Base-by-base conservation (phyloP, 2,797 vertebrate species). In the Halcyon chelicuti region DNA sequence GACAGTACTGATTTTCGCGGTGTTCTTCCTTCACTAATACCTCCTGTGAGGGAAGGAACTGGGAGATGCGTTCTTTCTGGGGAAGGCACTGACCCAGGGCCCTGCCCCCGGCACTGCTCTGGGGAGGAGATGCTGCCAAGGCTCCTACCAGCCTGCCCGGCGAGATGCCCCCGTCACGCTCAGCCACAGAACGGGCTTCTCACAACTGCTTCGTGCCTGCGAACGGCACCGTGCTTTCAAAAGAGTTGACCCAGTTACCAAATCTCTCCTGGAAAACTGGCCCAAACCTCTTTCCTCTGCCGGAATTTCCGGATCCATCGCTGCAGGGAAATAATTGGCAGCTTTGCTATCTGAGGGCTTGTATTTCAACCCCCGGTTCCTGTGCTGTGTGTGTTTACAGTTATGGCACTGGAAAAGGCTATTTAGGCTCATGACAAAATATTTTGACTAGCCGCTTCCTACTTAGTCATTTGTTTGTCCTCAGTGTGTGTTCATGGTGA, bases 371-470 rank as follows among this genome's bases (percentile, higher is more conserved):
- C 44, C 47, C 29, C 68, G 58, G 60, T 55, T 81, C 70, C 35
- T 78, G 6, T 77, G 37, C 37, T 51, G 22, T 70, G 44, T 47
- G 46, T 93, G 52, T 29, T 67, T 92, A 70, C 67, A 89, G 58
- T 74, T 92, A 71, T 9, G 47, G 62, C n/a, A 54, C 18, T 77
- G 37, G 16, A 65, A 85, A 94, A 89, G 75, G 37, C 70, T 85
- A 73, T 75, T 92, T 89, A 86, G 71, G 55, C 47, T 97, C 4
- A 5, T 62, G 77, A 39, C 85, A 95, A 95, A 96, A 83, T 87
- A 82, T 95, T 94, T 92, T 94, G 88, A 95, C 62, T 76, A 54
- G 54, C 47, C 25, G 40, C 78, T 87, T 96, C 76, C 68, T 86
- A 93, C 57, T 90, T 95, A 66, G 61, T 92, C n/a, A 82, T 60